Base-by-base conservation (phyloP, 2,888 invertebrate species). In the Aleiodes testaceus region DNA sequence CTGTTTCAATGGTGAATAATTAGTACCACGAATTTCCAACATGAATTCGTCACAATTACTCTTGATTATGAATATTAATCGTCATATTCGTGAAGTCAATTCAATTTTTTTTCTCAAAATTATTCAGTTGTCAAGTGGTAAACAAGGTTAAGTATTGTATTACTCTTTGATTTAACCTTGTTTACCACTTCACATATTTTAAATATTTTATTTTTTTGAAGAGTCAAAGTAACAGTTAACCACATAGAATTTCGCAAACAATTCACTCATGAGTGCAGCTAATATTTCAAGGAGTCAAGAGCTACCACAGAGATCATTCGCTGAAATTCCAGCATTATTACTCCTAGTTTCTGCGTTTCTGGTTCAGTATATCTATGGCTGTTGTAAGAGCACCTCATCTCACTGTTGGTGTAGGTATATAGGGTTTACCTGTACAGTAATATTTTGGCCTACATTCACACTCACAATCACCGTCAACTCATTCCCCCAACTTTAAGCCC, bases 301-400 rank as follows among this genome's bases (percentile, higher is more conserved):
- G 50, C 63, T 16, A 53, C 50, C 44, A 11, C 66, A 50, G 20
- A 44, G 50, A 42, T 36, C 44, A 30, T 61, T 26, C 44, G 61
- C 49, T 70, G 47, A 70, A 70, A 61, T 66, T 71, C 44, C 61
- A 59, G 63, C 63, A 71, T 71, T 71, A 71, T 71, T 71, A 66
- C 66, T 66, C 66, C 61, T 9, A 53, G 66, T 61, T 65, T 47
- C 50, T 26, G 9, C 12, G 22, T 45, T 16, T 63, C 26, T 45
- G 12, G n/a, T 63, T 45, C 9, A 63, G 63, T 26, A 6, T 12
- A 47, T 47, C 1, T 47, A 47, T 36, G 18, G 1, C 20, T 14
- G 22, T 12, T 63, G 45, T 45, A 45, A 63, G 63, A 45, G 45
- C 44, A 63, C 16, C 36, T 36, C 59, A 16, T 1, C 42, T 36